These are phyloP conservation scores for Chaetogeoica ovagalla DNA, from an alignment of 2,888 invertebrate genomes.

Conservation along the genomic window DNA sequence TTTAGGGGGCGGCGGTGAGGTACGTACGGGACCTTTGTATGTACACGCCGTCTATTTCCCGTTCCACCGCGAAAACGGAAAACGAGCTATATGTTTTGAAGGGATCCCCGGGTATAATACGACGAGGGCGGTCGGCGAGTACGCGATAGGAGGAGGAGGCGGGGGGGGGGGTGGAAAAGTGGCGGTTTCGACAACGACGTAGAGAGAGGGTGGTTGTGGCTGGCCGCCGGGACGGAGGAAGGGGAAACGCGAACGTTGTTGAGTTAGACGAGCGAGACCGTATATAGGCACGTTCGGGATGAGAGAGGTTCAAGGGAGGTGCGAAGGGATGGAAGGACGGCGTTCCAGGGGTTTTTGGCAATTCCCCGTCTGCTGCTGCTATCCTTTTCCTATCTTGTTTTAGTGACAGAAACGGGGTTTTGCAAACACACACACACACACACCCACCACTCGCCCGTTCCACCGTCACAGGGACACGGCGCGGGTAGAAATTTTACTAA, in stretches of 20 bases:
- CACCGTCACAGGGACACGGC: background rate
- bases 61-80: slow-evolving; percentile 52
- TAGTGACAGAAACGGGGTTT: slow-evolving; percentile 50
- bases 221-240: background rate
- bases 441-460: background rate
- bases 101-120: slow-evolving; percentile 25
- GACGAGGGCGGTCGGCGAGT: background rate
- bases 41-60: slow-evolving; percentile 48
- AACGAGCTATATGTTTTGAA: slow-evolving; percentile 37
- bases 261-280: slow-evolving; percentile 34
- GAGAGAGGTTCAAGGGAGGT: background rate
- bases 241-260: slow-evolving; percentile 13
- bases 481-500: slow-evolving; percentile 47
- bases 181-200: too few relatives aligned
- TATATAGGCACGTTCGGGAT: background rate
- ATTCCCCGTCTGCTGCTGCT: slow-evolving; percentile 39
- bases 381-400: slow-evolving; percentile 51
- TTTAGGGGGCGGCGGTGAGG: background rate
- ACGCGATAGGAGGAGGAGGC: too few relatives aligned
- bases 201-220: background rate
- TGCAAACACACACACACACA: slow-evolving; percentile 1
- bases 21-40: slow-evolving; percentile 36
- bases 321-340: background rate
- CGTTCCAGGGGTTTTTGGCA: slow-evolving; percentile 14
- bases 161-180: background rate